Conservation (phyloP, 2,113 vertebrate genomes). For the Jaculus jaculus region DNA sequence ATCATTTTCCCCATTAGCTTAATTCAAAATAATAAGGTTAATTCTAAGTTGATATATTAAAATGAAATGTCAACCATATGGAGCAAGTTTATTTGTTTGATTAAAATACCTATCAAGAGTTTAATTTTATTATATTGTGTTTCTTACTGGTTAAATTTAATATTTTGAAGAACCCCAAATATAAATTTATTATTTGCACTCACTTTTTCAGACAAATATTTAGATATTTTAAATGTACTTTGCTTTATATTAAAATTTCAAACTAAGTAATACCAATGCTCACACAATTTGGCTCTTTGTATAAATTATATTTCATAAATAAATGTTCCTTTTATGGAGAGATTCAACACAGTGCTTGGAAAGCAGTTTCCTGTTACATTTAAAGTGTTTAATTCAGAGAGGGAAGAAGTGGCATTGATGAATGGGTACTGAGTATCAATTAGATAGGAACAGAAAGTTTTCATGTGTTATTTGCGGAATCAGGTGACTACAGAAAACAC, state of each 20-base stretch:
- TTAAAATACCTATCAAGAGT: background rate
- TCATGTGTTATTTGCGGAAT: background rate
- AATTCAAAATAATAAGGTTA: background rate
- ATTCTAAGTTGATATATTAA: conserved; percentile 8
- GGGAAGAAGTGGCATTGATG: background rate
- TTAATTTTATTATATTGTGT: background rate
- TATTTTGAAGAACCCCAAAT: background rate
- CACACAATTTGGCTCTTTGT: background rate
- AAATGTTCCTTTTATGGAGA: background rate
- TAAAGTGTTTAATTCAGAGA: background rate
- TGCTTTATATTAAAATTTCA: background rate
- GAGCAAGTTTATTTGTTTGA: conserved; percentile 24
- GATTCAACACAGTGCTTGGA: background rate
- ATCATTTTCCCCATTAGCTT: conserved; percentile 40
- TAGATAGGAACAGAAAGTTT: background rate
- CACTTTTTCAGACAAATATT: conserved; percentile 24
- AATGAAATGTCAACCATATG: background rate
- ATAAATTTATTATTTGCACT: background rate
- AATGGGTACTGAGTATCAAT: background rate
- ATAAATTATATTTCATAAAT: background rate
- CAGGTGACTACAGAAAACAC: background rate
- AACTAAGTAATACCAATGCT: background rate
- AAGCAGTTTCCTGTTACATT: background rate
- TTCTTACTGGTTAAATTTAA: background rate
- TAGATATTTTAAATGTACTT: background rate